Base-by-base conservation (phyloP, 2,888 invertebrate species). In the Drosophila borealis region DNA sequence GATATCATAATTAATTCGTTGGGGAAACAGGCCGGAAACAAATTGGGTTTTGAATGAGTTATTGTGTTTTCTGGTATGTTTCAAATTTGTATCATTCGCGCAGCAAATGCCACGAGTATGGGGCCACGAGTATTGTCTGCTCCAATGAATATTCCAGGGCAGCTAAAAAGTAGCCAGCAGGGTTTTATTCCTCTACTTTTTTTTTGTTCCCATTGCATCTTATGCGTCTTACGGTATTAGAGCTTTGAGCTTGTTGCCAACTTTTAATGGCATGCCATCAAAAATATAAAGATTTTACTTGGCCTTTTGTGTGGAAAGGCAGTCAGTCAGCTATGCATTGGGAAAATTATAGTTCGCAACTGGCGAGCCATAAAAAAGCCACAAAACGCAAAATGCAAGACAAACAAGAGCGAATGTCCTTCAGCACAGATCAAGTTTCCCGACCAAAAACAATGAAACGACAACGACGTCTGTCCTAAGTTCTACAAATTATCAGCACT, bases 1-100 rank as follows among this genome's bases (percentile, higher is more conserved):
- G 85, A 89, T 85, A 89, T 86, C 87, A 89, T 89, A 85, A 85
- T 85, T 85, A 85, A 89, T 85, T 85, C 87, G 88, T 73, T 78
- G 81, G 79, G 83, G 83, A 83, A 83, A 89, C 83, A 83, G 83
- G 85, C 88, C 83, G 83, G 83, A 83, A 83, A 83, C 83, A 73
- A 89, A 83, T 83, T 83, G 83, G 89, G 89, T 66, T 87, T 83
- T 89, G 88, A 78, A 89, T 89, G 83, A 89, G 83, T 83, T 83
- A 89, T 83, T 87, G 89, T 89, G 62, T 87, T 72, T 77, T 87
- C 78, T 65, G 89, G 71, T 65, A 54, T 62, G 84, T 49, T 89
- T 74, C 81, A 83, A 80, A 82, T 82, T 88, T 80, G 55, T 75
- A 39, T 33, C 29, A 4, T 49, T 61, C 5, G 34, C 14, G 25